These are phyloP conservation scores for Chaenocephalus aceratus DNA, from an alignment of 2,113 vertebrate species.

Conservation along the genomic window DNA sequence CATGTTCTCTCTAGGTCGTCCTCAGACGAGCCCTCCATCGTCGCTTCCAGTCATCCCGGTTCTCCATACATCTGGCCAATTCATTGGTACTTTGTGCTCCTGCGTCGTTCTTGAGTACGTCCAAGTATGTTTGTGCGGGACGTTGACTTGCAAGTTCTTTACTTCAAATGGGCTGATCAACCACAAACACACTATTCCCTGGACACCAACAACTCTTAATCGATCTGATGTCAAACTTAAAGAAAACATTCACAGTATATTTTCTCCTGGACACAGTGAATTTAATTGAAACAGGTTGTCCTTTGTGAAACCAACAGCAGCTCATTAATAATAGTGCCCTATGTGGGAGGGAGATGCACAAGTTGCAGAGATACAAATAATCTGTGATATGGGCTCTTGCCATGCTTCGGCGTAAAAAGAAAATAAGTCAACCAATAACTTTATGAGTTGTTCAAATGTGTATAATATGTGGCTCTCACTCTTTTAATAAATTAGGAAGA, in stretches of 20 bases:
- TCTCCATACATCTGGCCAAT: no score
- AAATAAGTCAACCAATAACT: not conserved
- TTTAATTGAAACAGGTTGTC: not conserved
- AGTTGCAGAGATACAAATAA: slow-evolving; percentile 13
- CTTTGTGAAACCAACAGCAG: not conserved
- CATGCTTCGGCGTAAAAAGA: not conserved
- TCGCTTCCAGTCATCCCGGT: no score
- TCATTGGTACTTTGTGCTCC: no score
- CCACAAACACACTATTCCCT: not conserved
- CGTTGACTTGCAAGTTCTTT: not conserved
- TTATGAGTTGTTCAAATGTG: not conserved
- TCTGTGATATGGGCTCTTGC: not conserved
- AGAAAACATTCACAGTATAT: not conserved
- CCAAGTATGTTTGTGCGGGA: no score
- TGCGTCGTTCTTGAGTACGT: no score
- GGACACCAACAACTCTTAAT: not conserved
- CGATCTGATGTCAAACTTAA: not conserved
- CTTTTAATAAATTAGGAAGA: not conserved
- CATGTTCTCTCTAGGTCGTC: not conserved
- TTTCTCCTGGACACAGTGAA: not conserved
- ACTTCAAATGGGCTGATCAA: not conserved
- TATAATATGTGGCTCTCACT: not conserved
- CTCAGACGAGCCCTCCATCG: no score
- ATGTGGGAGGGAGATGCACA: slow-evolving; percentile 21
- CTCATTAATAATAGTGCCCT: slow-evolving; percentile 30